Evolutionary conservation across 2,797 vertebrate species (phyloP).

Genomic region (Antennarius maculatus): DNA sequence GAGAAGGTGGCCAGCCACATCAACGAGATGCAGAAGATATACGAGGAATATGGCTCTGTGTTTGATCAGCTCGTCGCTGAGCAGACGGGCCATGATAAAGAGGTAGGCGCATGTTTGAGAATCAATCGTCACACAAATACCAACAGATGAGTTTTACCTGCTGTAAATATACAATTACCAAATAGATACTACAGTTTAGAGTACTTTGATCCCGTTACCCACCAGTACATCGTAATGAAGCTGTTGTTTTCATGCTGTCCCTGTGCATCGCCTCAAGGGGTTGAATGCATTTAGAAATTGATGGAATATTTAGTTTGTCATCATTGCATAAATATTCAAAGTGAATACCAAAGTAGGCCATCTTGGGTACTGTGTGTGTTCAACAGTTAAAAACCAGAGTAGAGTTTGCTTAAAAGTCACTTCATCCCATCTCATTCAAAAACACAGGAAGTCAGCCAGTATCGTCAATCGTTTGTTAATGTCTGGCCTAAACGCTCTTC

Average conservation of each 20-base stretch:
- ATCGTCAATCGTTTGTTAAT: slow-evolving; percentile 3
- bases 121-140: neutral
- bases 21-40: slow-evolving; percentile 99
- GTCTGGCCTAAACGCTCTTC: neutral
- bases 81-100: slow-evolving; percentile 90
- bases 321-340: slow-evolving; percentile 57
- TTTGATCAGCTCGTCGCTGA: slow-evolving; percentile 96
- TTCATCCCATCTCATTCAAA: slow-evolving; percentile 7
- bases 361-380: slow-evolving; percentile 25
- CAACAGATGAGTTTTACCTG: neutral
- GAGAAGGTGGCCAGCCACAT: slow-evolving; percentile 99
- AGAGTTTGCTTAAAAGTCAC: slow-evolving; percentile 14
- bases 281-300: slow-evolving; percentile 54
- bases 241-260: slow-evolving; percentile 45
- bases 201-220: slow-evolving; percentile 6
- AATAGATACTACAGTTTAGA: slow-evolving; percentile 12
- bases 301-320: slow-evolving; percentile 62
- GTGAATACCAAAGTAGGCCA: slow-evolving; percentile 58
- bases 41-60: slow-evolving; percentile 95
- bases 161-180: neutral
- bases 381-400: neutral
- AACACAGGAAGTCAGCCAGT: slow-evolving; percentile 24
- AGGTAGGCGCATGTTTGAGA: slow-evolving; percentile 76
- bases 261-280: slow-evolving; percentile 35
- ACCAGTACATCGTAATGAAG: slow-evolving; percentile 28